Evolutionary conservation across 2,888 invertebrate genomes (phyloP).

Genomic region (Iselma pallidipennis): DNA sequence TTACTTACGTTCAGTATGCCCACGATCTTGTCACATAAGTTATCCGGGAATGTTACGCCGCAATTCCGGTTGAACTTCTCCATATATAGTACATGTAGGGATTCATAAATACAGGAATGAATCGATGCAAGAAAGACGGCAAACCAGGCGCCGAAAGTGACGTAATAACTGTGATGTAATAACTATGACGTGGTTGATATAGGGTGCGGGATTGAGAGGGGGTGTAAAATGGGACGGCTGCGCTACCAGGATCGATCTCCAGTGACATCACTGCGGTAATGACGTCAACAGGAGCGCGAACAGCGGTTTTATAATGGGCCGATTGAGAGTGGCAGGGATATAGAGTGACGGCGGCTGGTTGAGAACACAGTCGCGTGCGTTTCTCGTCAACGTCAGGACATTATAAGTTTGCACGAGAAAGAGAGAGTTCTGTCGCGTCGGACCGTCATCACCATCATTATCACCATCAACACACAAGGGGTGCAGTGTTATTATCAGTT

Average conservation of each 20-base stretch:
- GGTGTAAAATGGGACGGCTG: conserved; percentile 34
- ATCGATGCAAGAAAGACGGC: neutral
- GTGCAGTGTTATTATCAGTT: neutral
- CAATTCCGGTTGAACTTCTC: neutral
- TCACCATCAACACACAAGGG: neutral
- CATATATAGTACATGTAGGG: too few relatives aligned
- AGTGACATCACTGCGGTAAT: conserved; percentile 51
- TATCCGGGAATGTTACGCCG: too few relatives aligned
- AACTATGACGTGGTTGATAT: neutral
- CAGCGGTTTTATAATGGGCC: conserved; percentile 53
- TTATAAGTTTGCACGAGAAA: neutral
- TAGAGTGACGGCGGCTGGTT: conserved; percentile 48
- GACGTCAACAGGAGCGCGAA: conserved; percentile 49
- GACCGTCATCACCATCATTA: neutral
- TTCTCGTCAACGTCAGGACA: neutral
- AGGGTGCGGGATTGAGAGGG: neutral
- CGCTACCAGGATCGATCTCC: conserved; percentile 46
- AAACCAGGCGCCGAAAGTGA: conserved; percentile 20
- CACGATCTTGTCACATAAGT: neutral
- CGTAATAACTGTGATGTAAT: conserved; percentile 38
- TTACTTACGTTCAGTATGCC: neutral
- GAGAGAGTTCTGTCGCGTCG: neutral
- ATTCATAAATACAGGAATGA: too few relatives aligned
- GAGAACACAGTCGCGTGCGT: conserved; percentile 39
- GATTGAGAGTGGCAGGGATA: conserved; percentile 54